These are phyloP conservation scores for Leptinotarsa tumamoca DNA, from an alignment of 2,888 invertebrate genomes.

Conservation along the genomic window DNA sequence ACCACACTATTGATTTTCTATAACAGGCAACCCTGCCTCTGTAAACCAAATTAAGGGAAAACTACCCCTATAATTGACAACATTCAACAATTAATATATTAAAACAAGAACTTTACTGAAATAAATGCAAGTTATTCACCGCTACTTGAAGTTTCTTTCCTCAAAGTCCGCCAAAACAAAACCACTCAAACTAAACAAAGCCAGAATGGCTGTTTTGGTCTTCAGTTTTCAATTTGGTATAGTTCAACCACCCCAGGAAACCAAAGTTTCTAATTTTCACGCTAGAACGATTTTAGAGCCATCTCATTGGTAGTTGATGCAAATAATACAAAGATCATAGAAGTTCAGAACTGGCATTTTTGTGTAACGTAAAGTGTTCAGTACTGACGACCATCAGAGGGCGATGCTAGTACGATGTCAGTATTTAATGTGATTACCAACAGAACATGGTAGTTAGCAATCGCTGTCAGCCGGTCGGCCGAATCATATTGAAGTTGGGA, in stretches of 20 bases:
- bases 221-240: not conserved
- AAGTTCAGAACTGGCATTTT: no score
- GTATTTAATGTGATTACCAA: no score
- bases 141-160: not conserved
- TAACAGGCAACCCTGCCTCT: constrained; percentile 7
- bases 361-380: no score
- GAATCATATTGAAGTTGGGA: no score
- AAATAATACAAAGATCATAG: no score
- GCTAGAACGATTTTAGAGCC: not conserved
- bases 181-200: constrained; percentile 7
- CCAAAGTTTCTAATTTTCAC: not conserved
- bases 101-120: not conserved
- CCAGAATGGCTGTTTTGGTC: constrained; percentile 21
- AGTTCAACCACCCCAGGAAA: not conserved
- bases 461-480: no score
- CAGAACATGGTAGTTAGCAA: no score
- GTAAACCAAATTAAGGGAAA: not conserved
- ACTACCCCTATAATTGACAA: not conserved
- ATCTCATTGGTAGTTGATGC: not conserved
- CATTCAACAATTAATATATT: not conserved
- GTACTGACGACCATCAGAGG: no score
- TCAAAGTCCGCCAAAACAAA: constrained; percentile 6
- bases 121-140: constrained; percentile 1
- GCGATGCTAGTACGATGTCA: no score
- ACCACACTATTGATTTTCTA: constrained; percentile 9